Base-by-base conservation (phyloP, 1,140 invertebrate species). In the Heliconius hermathena region DNA sequence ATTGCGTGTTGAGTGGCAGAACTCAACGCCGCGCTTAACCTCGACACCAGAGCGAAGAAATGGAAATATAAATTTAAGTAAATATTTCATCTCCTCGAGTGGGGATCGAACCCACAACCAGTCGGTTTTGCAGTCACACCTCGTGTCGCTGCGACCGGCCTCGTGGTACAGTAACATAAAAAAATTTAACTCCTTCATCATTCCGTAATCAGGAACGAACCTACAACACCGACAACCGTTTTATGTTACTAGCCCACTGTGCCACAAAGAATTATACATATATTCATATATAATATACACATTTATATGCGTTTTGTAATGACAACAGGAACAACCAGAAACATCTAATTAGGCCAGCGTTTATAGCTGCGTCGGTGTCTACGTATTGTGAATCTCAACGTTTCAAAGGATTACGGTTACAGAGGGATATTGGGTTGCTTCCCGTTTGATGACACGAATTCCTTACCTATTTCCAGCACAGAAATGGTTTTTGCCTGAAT, bases 321-420 rank as follows among this genome's bases (percentile, higher is more conserved):
- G 60, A 66, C 13, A 66, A 66, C 60, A 66, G 22, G 60, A 66
- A 29, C 60, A 13, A 29, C 60, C 11, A 22, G 60, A 11, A 16
- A 66, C 22, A 26, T 66, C 3, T 66, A 66, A 66, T 66, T 66
- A 66, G 60, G 60, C 26, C 60, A 66, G 60, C 60, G 60, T 66
- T 66, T 66, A 66, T 66, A 29, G 60, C 60, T 16, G 11, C 11
- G 60, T 29, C 60, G 60, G 60, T 16, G 29, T 66, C 60, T 29
- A 29, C 60, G 60, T 66, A 66, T 66, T 66, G 60, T 66, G 60
- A 66, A 66, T 66, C 60, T 66, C 26, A 66, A 66, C 60, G 16
- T 29, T 13, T 66, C 60, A 26, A 66, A 66, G 18, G 73, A 74
- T 74, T 74, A 74, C 52, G 73, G 73, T 74, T 74, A 74, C 73